Evolutionary conservation across 2,113 vertebrate species (phyloP), one percentile per base, ranked within the genome.

Genomic region (Aspiorhynchus laticeps): DNA sequence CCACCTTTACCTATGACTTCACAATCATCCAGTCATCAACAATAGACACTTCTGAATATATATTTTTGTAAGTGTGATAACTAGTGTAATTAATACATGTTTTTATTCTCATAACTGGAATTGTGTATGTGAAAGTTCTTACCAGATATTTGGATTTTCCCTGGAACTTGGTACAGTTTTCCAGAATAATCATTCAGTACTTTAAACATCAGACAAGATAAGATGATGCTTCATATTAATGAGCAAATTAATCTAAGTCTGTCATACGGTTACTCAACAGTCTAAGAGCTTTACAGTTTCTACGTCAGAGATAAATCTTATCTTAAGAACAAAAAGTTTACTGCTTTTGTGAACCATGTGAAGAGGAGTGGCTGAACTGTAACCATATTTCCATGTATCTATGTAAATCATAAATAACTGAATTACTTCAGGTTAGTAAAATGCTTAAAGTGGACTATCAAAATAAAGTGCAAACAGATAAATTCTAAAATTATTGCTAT

Each of bases 301-400:
- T 14, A 33, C n/a, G 19, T 69, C 80, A 69, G 41, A 69, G 41
- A 83, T 83, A 46, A 71, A 24, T 21, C 36, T 83, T 69, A 83
- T 83, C 63, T 33, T 33, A 33, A 51, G 26, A 33, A 69, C 15
- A 26, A 53, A 12, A 51, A 0, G 2, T 33, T 31, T 43, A 51
- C 31, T 51, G 63, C 28, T 69, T 46, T 67, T 48, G 79, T 17
- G 36, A 63, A 80, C 12, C 56, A 15, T 28, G 26, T 14, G 28
- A 78, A 33, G 46, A 33, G 46, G 7, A 31, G 7, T 59, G 56
- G 28, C 12, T 56, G 14, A 46, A 33, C 7, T 41, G n/a, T 41
- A 59, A 59, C 43, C 43, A 48, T 48, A n/a, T 43, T n/a, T 36
- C 41, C 8, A 75, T 75, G 10, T 75, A 75, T 43, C 10, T 36